Evolutionary conservation across 2,888 invertebrate species (phyloP).

Genomic region (Melinaea marsaeus): DNA sequence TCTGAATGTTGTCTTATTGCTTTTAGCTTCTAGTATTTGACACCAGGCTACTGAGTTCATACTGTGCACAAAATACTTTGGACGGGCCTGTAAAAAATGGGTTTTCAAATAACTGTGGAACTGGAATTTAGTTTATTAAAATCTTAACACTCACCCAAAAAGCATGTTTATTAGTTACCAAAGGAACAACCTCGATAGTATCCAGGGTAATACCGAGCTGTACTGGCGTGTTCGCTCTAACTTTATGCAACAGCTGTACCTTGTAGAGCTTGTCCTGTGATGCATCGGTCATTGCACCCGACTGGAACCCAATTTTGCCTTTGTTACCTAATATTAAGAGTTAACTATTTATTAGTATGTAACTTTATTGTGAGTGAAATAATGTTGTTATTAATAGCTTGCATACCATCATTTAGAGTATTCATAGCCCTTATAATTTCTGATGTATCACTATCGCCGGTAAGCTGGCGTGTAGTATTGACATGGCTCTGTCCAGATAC

Average conservation of each 20-base stretch:
- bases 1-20: constrained; percentile 84
- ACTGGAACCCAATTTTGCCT: constrained; percentile 53
- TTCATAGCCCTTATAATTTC: constrained; percentile 65
- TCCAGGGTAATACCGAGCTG: constrained; percentile 93
- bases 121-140: background rate
- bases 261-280: constrained; percentile 90
- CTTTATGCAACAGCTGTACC: constrained; percentile 87
- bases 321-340: constrained; percentile 29
- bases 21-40: constrained; percentile 87
- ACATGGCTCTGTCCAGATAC: constrained; percentile 61
- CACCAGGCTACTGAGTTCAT: constrained; percentile 94
- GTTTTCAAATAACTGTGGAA: background rate
- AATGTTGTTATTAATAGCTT: constrained; percentile 18
- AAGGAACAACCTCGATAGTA: constrained; percentile 93
- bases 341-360: background rate
- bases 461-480: constrained; percentile 58
- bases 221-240: constrained; percentile 89
- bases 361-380: constrained; percentile 1
- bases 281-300: constrained; percentile 89
- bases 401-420: constrained; percentile 71
- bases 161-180: constrained; percentile 81
- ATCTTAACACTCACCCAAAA: constrained; percentile 72
- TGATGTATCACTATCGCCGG: constrained; percentile 69
- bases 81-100: constrained; percentile 68
- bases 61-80: constrained; percentile 89